Evolutionary conservation across 2,113 vertebrate genomes (phyloP).

Genomic region (Sylvietta virens): DNA sequence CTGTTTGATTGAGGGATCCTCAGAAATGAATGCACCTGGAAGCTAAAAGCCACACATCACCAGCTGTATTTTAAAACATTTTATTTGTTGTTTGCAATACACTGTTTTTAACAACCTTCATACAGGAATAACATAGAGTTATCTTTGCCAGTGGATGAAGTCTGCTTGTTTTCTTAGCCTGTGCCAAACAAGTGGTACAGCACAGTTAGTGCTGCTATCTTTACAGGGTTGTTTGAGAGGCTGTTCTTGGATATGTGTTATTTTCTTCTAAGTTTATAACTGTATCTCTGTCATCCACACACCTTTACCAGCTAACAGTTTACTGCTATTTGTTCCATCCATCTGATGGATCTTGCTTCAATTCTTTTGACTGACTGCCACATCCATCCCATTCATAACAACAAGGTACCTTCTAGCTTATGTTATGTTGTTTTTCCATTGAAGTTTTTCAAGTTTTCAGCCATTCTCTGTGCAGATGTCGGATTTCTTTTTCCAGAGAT

Average conservation of each 20-base stretch:
- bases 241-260: background rate
- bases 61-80: background rate
- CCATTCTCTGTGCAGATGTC: background rate
- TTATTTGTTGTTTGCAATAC: background rate
- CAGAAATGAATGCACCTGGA: background rate
- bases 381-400: background rate
- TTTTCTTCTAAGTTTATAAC: constrained; percentile 19
- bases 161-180: background rate
- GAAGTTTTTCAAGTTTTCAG: background rate
- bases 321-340: background rate
- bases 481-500: background rate
- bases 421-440: background rate
- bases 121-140: background rate
- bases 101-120: background rate
- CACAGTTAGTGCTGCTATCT: background rate
- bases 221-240: background rate
- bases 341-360: background rate
- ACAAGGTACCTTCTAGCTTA: background rate
- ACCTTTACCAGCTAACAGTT: background rate
- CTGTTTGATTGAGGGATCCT: background rate
- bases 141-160: background rate
- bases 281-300: background rate
- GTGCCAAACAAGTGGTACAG: background rate
- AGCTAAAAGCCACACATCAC: background rate
- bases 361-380: background rate